A percentile compares a stretch with the other conserved stretches of the same genome.
Evolutionary conservation across 2,888 invertebrate genomes (phyloP).

Genomic region (Dendrolimus pini): DNA sequence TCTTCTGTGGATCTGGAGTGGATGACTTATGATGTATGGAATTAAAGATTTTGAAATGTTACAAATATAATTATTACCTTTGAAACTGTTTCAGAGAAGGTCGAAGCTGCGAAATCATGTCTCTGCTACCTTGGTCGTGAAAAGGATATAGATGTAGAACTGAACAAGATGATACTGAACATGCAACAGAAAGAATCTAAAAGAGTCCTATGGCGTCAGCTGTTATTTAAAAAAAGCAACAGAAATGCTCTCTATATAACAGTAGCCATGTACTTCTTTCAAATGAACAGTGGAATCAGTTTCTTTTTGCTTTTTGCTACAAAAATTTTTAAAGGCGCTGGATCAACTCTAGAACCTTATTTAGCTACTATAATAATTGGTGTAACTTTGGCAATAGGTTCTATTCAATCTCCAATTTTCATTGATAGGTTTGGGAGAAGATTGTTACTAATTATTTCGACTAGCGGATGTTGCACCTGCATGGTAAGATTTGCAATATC

Average conservation of each 20-base stretch:
- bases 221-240: conserved; percentile 20
- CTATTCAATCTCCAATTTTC: conserved; percentile 31
- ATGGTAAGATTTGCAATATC: conserved; percentile 28
- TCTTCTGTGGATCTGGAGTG: no score
- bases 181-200: neutral
- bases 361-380: conserved; percentile 42
- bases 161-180: neutral
- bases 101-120: neutral
- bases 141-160: neutral
- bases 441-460: conserved; percentile 30
- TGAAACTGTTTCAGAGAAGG: neutral
- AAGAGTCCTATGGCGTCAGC: neutral
- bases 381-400: conserved; percentile 29
- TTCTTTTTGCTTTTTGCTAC: conserved; percentile 33
- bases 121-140: neutral
- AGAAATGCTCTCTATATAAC: conserved; percentile 35
- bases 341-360: conserved; percentile 28
- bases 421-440: conserved; percentile 40
- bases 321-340: conserved; percentile 35
- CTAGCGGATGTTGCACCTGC: conserved; percentile 28
- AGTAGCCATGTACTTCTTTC: conserved; percentile 24
- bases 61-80: neutral
- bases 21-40: no score
- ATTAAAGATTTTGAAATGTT: no score
- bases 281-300: conserved; percentile 36